Conservation (phyloP, 2,113 vertebrate genomes). For the Xyrauchen texanus region DNA sequence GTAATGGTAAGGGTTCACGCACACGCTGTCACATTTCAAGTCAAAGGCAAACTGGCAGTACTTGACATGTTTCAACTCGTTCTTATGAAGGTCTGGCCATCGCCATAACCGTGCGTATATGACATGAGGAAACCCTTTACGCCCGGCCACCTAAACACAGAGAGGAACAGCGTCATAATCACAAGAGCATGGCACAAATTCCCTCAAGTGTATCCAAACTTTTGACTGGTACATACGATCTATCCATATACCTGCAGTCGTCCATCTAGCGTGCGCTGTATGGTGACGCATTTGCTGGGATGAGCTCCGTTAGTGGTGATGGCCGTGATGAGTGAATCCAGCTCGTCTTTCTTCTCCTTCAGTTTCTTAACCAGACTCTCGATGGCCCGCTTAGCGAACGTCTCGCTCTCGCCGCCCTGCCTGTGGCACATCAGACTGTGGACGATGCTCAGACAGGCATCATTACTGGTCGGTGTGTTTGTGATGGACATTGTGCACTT, state of each 20-base stretch:
- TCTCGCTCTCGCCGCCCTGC: conserved; percentile 96
- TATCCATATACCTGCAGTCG: conserved; percentile 84
- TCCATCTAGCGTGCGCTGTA: conserved; percentile 94
- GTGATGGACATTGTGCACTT: conserved; percentile 86
- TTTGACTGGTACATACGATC: neutral
- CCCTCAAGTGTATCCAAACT: too few relatives aligned
- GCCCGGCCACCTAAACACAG: conserved; percentile 86
- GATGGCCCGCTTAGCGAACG: conserved; percentile 93
- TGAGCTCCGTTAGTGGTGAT: conserved; percentile 98
- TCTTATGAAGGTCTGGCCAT: conserved; percentile 98
- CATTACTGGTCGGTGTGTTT: conserved; percentile 94
- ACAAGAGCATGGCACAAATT: too few relatives aligned
- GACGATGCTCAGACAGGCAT: conserved; percentile 96
- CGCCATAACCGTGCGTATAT: conserved; percentile 97
- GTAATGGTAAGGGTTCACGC: conserved; percentile 98
- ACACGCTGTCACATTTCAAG: conserved; percentile 96
- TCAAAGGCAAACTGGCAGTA: conserved; percentile 99
- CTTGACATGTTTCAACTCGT: conserved; percentile 98
- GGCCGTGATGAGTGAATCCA: conserved; percentile 95
- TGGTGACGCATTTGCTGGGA: conserved; percentile 97
- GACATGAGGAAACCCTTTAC: conserved; percentile 97
- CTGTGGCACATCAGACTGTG: conserved; percentile 98
- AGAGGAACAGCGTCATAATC: neutral
- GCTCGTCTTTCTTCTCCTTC: conserved; percentile 98
- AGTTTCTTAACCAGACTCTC: conserved; percentile 97